Conservation (phyloP, 2,888 invertebrate genomes). For the Scotopteryx bipunctaria region DNA sequence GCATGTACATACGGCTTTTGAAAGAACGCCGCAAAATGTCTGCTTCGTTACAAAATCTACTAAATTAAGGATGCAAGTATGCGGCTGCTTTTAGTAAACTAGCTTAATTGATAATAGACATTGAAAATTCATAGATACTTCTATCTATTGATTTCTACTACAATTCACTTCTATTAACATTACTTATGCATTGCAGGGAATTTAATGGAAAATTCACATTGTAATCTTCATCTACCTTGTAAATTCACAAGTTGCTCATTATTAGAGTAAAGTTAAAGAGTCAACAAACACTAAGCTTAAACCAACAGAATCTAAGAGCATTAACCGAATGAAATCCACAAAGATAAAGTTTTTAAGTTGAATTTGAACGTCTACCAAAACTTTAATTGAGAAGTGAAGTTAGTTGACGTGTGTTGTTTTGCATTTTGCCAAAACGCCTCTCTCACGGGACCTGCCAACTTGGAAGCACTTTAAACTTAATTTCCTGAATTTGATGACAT, state of each 20-base stretch:
- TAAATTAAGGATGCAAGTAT: slow-evolving; percentile 29
- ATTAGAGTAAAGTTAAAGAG: background rate
- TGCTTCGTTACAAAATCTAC: slow-evolving; percentile 45
- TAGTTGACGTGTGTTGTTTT: slow-evolving; percentile 50
- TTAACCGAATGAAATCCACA: slow-evolving; percentile 33
- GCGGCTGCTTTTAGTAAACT: slow-evolving; percentile 17
- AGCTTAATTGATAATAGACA: no score
- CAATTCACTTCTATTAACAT: no score
- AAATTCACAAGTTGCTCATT: no score
- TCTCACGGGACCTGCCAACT: slow-evolving; percentile 47
- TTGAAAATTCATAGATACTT: no score
- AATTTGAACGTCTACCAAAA: slow-evolving; percentile 35
- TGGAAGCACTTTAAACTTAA: slow-evolving; percentile 60
- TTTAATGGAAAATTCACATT: background rate
- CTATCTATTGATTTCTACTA: no score
- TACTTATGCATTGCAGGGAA: no score
- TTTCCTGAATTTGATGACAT: slow-evolving; percentile 52
- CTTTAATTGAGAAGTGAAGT: slow-evolving; percentile 42
- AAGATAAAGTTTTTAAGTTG: slow-evolving; percentile 36
- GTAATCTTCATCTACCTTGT: background rate
- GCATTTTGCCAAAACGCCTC: slow-evolving; percentile 46
- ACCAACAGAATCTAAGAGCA: slow-evolving; percentile 24
- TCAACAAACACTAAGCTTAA: slow-evolving; percentile 7
- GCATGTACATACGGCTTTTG: slow-evolving; percentile 50
- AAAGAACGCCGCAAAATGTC: slow-evolving; percentile 47